phyloP scores from a whole-genome alignment of 2,888 invertebrate species.

The Hydropsyche betteni region DNA sequence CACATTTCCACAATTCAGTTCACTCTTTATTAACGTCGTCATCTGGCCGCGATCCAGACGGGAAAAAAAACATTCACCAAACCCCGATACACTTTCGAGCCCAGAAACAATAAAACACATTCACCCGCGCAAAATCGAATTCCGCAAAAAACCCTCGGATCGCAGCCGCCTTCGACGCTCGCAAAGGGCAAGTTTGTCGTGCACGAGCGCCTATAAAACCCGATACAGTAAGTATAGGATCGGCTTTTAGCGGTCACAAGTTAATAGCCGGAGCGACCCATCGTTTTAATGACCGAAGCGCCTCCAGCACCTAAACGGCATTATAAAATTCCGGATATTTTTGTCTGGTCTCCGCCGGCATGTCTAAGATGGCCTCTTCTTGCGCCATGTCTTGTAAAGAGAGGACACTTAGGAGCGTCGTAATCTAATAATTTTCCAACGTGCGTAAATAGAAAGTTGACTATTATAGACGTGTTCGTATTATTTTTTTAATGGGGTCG shows the following conservation, averaged over 20 bases:
- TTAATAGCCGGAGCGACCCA: constrained; percentile 18
- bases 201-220: constrained; percentile 57
- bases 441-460: background rate
- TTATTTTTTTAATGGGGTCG: background rate
- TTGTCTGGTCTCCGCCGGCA: background rate
- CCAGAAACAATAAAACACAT: constrained; percentile 56
- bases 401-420: background rate
- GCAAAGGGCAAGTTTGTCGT: no score
- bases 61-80: no score
- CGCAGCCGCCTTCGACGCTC: no score
- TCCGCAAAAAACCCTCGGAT: no score
- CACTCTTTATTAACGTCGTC: no score
- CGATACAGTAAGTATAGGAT: constrained; percentile 57
- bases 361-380: background rate
- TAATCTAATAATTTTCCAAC: background rate
- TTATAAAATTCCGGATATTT: constrained; percentile 27
- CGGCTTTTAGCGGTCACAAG: constrained; percentile 68
- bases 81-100: no score
- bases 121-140: no score
- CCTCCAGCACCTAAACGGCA: background rate
- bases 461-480: background rate
- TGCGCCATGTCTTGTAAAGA: background rate
- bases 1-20: no score
- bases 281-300: constrained; percentile 25
- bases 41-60: no score